These are phyloP conservation scores for Drosophila sproati DNA, from an alignment of 1,140 invertebrate genomes.

Conservation along the genomic window DNA sequence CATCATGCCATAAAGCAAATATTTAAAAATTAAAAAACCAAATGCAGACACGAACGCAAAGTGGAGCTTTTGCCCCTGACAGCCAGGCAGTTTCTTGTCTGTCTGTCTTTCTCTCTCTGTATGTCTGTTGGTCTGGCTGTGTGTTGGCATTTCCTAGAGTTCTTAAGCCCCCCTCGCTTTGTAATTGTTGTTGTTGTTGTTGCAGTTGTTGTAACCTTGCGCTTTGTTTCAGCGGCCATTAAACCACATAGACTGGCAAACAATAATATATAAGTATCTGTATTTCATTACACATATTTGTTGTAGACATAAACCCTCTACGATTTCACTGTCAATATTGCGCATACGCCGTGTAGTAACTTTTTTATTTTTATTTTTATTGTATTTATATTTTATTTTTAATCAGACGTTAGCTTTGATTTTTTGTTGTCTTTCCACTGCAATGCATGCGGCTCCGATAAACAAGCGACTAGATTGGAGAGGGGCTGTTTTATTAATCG, in stretches of 20 bases:
- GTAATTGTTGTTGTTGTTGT: constrained; percentile 26
- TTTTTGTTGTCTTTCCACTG: constrained; percentile 1
- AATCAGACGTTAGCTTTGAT: constrained; percentile 31
- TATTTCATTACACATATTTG: constrained; percentile 29
- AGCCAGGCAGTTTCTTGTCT: constrained; percentile 15
- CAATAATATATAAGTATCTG: constrained; percentile 4
- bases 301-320: constrained; percentile 41
- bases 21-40: constrained; percentile 62
- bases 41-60: constrained; percentile 57
- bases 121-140: constrained; percentile 22
- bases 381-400: constrained; percentile 35
- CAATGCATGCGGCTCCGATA: constrained; percentile 18
- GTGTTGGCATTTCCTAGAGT: constrained; percentile 62
- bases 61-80: constrained; percentile 49
- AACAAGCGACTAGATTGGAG: constrained; percentile 7
- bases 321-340: constrained; percentile 82
- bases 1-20: constrained; percentile 38
- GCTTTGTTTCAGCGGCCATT: constrained; percentile 77
- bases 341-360: constrained; percentile 64
- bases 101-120: constrained; percentile 6
- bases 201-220: constrained; percentile 63
- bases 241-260: constrained; percentile 50
- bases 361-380: constrained; percentile 39
- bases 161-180: constrained; percentile 41
- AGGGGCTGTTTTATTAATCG: too few species aligned